Base-by-base conservation (phyloP, 1,140 invertebrate genomes). In the Hestina assimilis region DNA sequence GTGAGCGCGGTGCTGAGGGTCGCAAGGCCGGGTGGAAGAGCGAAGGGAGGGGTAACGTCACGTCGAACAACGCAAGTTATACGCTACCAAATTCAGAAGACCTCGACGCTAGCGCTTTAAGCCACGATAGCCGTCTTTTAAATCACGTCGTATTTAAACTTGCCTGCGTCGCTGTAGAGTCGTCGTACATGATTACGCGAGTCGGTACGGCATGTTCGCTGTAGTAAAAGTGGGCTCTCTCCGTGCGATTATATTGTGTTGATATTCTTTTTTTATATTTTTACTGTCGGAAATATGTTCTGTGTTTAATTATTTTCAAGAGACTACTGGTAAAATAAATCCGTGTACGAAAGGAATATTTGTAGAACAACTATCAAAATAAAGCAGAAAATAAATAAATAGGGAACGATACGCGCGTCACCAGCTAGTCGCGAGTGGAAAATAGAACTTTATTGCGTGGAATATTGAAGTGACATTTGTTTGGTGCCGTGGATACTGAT, bases 381-480 rank as follows among this genome's bases (percentile, higher is more conserved):
- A 85, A 74, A 68, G 69, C 68, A 72, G 73, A 83, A 83, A 87
- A 87, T 84, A 84, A 83, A 83, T 87, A 87, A 79, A 83, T 81
- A 73, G 73, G 68, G 74, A 84, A 77, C 69, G 74, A 70, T 74
- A 72, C 73, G 64, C 66, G 57, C 60, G 64, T 47, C 59, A 57
- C 42, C 43, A 56, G 14, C 26, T 46, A 26, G 35, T 29, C 6
- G 52, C 41, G 50, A 45, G 58, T 72, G 65, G 56, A 55, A 59
- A 59, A 78, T 74, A 65, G 60, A 61, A 82, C 79, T 74, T 77
- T 83, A 83, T 73, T 50, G 24, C 62, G 23, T 40, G 57, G 21
- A 15, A 55, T 23, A 63, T 63, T 69, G 61, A 66, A 75, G 70
- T 77, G 68, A 72, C 46, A 63, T 75, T 79, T 43, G 69, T 35